Conservation (phyloP, 2,797 vertebrate genomes). For the Petrocephalus schoutedeni region DNA sequence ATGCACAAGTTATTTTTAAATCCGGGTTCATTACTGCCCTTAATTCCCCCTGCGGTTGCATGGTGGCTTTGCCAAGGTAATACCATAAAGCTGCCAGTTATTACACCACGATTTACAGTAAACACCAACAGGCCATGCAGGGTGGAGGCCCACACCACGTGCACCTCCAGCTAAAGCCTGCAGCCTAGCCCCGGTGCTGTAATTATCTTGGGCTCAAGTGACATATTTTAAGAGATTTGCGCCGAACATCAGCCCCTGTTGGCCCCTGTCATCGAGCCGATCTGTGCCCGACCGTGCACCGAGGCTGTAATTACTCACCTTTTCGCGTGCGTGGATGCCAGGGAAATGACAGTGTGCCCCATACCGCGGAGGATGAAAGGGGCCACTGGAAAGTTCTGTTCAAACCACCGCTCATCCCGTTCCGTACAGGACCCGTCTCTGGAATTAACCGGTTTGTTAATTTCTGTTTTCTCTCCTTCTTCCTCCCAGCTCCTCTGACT, state of each 20-base stretch:
- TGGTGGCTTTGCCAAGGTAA: conserved; percentile 13
- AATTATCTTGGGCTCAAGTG: conserved; percentile 16
- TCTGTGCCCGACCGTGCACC: background rate
- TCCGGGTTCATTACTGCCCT: background rate
- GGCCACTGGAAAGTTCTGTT: background rate
- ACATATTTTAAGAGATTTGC: background rate
- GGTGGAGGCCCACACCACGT: background rate
- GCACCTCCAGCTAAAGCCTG: background rate
- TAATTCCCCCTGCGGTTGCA: conserved; percentile 12
- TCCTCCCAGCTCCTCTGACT: background rate
- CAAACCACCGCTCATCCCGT: background rate
- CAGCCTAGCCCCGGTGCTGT: background rate
- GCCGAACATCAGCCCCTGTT: background rate
- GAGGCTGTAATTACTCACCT: conserved; percentile 3
- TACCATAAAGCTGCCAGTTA: background rate
- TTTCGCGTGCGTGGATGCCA: background rate
- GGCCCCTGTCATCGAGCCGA: background rate
- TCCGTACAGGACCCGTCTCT: background rate
- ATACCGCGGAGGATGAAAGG: background rate
- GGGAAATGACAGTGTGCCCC: background rate
- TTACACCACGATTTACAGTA: conserved; percentile 17
- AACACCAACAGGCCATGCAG: background rate
- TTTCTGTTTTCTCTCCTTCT: background rate
- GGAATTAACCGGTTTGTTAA: background rate
- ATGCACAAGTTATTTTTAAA: conserved; percentile 17